Evolutionary conservation across 2,888 invertebrate genomes (phyloP).

Genomic region (Trachelus stipa): DNA sequence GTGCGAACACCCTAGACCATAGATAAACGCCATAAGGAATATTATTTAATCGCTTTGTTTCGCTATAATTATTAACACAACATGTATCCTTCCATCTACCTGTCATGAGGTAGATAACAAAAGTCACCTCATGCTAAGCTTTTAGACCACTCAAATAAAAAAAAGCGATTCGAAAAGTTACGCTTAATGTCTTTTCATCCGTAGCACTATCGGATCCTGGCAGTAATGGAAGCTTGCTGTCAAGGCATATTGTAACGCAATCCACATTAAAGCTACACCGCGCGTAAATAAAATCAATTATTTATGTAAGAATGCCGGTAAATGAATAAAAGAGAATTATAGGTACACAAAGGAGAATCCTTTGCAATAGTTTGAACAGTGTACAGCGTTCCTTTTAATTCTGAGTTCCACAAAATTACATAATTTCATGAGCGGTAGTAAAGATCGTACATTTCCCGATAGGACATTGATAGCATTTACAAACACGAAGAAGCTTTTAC

Average conservation of each 20-base stretch:
- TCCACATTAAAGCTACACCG: neutral
- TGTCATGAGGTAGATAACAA: neutral
- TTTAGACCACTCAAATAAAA: neutral
- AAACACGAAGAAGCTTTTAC: conserved; percentile 33
- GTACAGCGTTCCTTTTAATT: neutral
- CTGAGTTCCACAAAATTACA: neutral
- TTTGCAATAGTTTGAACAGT: neutral
- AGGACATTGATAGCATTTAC: neutral
- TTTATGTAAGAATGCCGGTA: neutral
- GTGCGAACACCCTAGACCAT: conserved; percentile 79
- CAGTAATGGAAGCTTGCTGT: conserved; percentile 18
- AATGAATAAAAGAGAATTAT: neutral
- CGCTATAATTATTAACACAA: neutral
- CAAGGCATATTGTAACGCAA: neutral
- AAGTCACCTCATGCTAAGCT: neutral
- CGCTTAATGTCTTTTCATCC: neutral
- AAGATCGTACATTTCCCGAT: no score
- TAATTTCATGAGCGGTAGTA: no score
- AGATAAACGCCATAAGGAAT: conserved; percentile 16
- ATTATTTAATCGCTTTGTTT: neutral
- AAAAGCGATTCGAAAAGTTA: neutral
- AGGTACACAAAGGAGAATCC: neutral
- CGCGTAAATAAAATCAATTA: neutral
- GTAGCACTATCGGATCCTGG: neutral
- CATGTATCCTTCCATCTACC: neutral